Conservation (phyloP, 2,113 vertebrate genomes). For the Plectropomus leopardus region DNA sequence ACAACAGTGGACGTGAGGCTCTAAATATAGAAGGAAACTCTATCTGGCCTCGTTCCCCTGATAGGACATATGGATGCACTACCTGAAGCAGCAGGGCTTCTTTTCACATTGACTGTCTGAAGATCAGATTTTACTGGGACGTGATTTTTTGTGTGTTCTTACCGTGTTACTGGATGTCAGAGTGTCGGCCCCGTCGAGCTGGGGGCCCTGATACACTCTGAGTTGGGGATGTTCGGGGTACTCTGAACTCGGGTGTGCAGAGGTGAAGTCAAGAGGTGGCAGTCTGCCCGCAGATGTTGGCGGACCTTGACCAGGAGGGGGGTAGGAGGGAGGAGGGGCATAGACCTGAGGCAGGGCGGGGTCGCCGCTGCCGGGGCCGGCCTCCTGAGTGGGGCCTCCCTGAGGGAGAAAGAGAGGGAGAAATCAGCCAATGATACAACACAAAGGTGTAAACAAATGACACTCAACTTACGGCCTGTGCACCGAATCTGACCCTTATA, state of each 20-base stretch:
- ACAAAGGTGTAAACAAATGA: background rate
- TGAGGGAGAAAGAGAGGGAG: conserved; percentile 51
- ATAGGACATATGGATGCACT: conserved; percentile 41
- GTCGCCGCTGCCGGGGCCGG: conserved; percentile 78
- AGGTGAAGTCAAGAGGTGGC: conserved; percentile 82
- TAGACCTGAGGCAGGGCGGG: conserved; percentile 85
- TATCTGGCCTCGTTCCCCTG: conserved; percentile 58
- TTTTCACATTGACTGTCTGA: conserved; percentile 24
- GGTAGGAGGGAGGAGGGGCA: conserved; percentile 84
- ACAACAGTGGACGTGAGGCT: conserved; percentile 51
- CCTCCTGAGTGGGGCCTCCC: conserved; percentile 85
- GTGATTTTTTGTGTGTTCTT: conserved; percentile 43
- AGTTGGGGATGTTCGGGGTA: conserved; percentile 85
- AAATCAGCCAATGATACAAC: conserved; percentile 9
- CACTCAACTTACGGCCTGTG: too few species aligned
- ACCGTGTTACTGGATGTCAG: conserved; percentile 79
- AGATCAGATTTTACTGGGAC: conserved; percentile 47
- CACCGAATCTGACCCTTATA: too few species aligned
- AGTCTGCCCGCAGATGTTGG: conserved; percentile 79
- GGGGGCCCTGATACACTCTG: conserved; percentile 84
- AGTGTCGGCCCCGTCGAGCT: conserved; percentile 79
- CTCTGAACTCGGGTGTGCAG: conserved; percentile 78
- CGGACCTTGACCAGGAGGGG: conserved; percentile 82
- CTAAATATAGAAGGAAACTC: conserved; percentile 78
- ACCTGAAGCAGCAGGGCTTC: conserved; percentile 47